phyloP scores from a whole-genome alignment of 2,888 invertebrate genomes.

The Oligia latruncula region DNA sequence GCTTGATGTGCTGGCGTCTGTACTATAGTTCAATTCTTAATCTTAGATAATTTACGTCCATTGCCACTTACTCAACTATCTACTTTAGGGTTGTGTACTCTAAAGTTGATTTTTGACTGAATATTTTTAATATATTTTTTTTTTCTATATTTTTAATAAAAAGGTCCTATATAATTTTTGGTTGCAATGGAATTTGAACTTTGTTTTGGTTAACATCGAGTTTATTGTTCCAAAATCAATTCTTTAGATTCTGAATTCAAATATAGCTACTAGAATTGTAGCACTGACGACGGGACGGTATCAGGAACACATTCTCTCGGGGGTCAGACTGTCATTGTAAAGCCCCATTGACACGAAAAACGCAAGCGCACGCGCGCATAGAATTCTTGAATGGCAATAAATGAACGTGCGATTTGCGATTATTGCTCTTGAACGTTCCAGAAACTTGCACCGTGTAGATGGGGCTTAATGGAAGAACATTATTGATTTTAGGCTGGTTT shows the following conservation, averaged over 20 bases:
- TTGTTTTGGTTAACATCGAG: not conserved
- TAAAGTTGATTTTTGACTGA: not conserved
- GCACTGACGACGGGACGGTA: not conserved
- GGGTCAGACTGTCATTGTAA: not conserved
- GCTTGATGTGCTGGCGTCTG: too few species aligned
- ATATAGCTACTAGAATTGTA: not conserved
- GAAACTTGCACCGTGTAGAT: not conserved
- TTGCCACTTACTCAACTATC: not conserved
- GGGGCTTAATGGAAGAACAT: not conserved
- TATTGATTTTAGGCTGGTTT: conserved; percentile 9
- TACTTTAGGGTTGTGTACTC: not conserved
- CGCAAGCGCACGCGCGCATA: not conserved
- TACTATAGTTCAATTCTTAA: not conserved
- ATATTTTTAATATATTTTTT: not conserved
- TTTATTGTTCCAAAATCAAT: not conserved
- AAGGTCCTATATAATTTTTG: not conserved
- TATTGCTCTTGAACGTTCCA: not conserved
- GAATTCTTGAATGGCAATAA: not conserved
- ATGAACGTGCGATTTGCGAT: not conserved
- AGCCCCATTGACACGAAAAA: not conserved
- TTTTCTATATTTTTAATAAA: not conserved
- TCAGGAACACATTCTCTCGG: not conserved
- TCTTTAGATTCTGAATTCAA: not conserved
- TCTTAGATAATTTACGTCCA: not conserved
- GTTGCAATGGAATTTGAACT: not conserved